phyloP scores from a whole-genome alignment of 2,888 invertebrate genomes.

The Ligdia adustata region DNA sequence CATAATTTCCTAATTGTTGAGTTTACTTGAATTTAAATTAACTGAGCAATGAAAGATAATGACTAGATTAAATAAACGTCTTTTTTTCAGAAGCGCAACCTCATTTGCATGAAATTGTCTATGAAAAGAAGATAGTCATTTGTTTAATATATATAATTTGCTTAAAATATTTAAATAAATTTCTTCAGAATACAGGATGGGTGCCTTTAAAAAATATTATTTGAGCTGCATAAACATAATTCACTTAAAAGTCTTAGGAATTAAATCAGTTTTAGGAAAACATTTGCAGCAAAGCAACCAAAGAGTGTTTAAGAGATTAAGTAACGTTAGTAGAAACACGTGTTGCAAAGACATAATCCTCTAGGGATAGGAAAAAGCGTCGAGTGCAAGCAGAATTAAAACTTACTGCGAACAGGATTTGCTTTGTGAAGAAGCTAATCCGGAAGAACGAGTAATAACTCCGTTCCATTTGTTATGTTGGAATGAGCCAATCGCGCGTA shows the following conservation, averaged over 20 bases:
- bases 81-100: conserved; percentile 5
- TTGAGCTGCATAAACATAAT: no score
- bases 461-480: conserved; percentile 72
- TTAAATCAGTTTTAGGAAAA: no score
- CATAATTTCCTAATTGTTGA: conserved; percentile 40
- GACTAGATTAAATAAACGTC: conserved; percentile 20
- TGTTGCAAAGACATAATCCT: conserved; percentile 13
- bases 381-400: conserved; percentile 40
- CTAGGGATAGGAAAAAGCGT: conserved; percentile 18
- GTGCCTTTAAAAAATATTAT: no score
- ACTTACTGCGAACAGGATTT: conserved; percentile 35
- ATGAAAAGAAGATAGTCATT: no score
- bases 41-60: conserved; percentile 30
- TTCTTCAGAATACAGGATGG: no score
- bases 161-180: no score
- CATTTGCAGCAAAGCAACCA: background rate
- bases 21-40: conserved; percentile 39
- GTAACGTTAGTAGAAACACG: conserved; percentile 5
- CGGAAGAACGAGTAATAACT: conserved; percentile 70
- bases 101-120: conserved; percentile 22
- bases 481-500: conserved; percentile 74
- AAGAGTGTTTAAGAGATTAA: background rate
- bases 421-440: conserved; percentile 64
- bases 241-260: no score
- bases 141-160: conserved; percentile 1